Evolutionary conservation across 2,888 invertebrate genomes (phyloP), one percentile per base, ranked within the genome.

Genomic region (Bombylius major): DNA sequence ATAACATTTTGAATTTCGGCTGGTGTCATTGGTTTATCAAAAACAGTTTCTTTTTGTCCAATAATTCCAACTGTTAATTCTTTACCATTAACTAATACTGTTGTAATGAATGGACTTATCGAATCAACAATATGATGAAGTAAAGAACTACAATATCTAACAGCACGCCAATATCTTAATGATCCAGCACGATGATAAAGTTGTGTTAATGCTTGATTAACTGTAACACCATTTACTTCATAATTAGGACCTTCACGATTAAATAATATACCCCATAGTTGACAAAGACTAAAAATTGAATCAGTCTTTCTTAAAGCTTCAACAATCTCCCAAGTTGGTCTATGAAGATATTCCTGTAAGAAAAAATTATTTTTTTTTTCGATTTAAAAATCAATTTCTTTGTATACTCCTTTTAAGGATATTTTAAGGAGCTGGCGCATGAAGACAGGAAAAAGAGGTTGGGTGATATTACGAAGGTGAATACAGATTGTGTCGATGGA

Each of bases 11-110:
- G 88, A 55, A 99, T 93, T 76, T 97, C 97, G 3, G 87, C 84
- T 0, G 99, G 99, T 1, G 95, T 94, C 84, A 97, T 87, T 0
- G 99, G 99, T 68, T 96, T 95, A 73, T 95, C 95, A 67, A 99
- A 91, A n/a, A 93, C 89, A 0, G 92, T 91, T 76, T 98, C 98
- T 65, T 93, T 88, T 63, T 89, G 89, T 0, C 94, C 94, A 67
- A 93, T 89, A 54, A 96, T 92, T 36, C 97, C 97, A 4, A 97
- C 90, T 0, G 96, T 95, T 81, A 75, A 60, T 82, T 97, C 96
- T 75, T 98, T 99, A 60, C 98, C 98, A 74, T 95, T 90, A 47
- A 99, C 99, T 51, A 99, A 80, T 62, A 99, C 91, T 1, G 94
- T 92, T 47, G 99, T 99, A 66, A 99, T 95, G 69, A 95, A 96